phyloP scores from a whole-genome alignment of 64 coral and sea anemone species.

The Montipora capricornis region DNA sequence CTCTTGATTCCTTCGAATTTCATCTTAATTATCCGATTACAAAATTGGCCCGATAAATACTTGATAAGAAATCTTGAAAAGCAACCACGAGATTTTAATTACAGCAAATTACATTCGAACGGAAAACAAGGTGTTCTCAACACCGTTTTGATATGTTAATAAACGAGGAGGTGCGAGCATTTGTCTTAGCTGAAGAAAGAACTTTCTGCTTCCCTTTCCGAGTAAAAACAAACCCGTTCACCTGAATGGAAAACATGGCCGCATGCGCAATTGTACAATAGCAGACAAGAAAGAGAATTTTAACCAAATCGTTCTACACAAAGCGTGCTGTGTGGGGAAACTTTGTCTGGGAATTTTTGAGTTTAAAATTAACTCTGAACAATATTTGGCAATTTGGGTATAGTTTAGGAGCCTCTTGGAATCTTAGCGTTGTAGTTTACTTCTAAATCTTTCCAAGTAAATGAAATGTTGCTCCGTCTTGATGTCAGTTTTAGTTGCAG shows the following conservation, averaged over 20 bases:
- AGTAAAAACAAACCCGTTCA: background rate
- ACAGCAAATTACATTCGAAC: background rate
- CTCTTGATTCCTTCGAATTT: background rate
- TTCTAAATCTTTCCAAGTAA: background rate
- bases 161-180: background rate
- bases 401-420: background rate
- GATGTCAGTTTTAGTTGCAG: background rate
- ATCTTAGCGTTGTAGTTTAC: background rate
- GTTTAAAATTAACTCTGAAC: too few species aligned
- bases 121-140: constrained; percentile 35
- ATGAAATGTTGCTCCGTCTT: background rate
- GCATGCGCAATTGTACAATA: background rate
- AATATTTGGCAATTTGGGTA: background rate
- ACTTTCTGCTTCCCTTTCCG: background rate
- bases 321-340: too few species aligned
- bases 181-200: too few species aligned
- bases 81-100: constrained; percentile 41
- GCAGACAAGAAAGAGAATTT: background rate
- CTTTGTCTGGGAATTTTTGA: too few species aligned
- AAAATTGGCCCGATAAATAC: background rate
- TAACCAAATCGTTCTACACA: too few species aligned
- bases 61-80: constrained; percentile 23
- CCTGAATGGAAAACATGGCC: background rate
- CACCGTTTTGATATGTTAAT: background rate
- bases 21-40: constrained; percentile 51